Base-by-base conservation (phyloP, 2,888 invertebrate genomes). In the Cephus sareptanus region DNA sequence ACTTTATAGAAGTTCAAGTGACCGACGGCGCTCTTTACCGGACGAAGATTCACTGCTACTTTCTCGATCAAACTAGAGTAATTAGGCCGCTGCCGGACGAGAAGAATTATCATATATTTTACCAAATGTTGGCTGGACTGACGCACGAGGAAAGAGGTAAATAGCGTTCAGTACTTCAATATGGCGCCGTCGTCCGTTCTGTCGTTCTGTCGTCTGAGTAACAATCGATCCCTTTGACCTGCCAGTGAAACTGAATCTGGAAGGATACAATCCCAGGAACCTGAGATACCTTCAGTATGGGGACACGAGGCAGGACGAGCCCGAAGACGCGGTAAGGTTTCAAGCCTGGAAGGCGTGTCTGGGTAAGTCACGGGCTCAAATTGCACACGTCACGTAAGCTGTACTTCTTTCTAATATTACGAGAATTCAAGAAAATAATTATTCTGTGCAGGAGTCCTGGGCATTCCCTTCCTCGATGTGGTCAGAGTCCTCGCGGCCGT, bases 101-200 rank as follows among this genome's bases (percentile, higher is more conserved):
- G 92, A 97, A 97, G 91, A 98, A 98, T 93, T 98, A 98, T 92
- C 98, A 98, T 92, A 98, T 98, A 87, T 98, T 98, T 93, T 98
- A 98, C 93, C 98, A 98, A 93, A 96, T 98, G 95, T 92, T 97
- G 76, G 97, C 98, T 31, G 98, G 98, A 0, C 94, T 98, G 35
- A 95, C 96, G 73, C 93, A 95, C 77, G 98, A 98, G 84, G 98
- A 98, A 90, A 93, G 96, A 91, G 93, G 94, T 94, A 88, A 86
- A 83, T 69, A 30, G n/a, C 15, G 40, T 40, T 40, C 15, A 6
- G 15, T 40, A 4, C 6, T 15, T 40, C 4, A 6, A 40, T 40
- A 33, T 11, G 70, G 15, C 70, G 12, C 3, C 70, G 70, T n/a
- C 33, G 30, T 31, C 11, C 40, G 69, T 75, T 74, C 37, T 69